Evolutionary conservation across 2,888 invertebrate genomes (phyloP), one percentile per base, ranked within the genome.

Genomic region (Plemyria rubiginata): DNA sequence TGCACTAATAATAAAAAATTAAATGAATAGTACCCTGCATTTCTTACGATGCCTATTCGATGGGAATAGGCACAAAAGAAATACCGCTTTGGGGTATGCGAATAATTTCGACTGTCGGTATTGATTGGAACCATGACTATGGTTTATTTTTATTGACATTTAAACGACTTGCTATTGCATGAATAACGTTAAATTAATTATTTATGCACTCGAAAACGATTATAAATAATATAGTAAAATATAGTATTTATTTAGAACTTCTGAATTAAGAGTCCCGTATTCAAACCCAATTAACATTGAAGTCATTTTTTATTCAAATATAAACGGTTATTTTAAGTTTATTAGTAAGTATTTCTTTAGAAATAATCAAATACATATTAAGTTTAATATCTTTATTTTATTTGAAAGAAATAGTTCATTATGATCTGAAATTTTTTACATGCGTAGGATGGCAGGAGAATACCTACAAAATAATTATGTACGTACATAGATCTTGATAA

Each of bases 381-480:
- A 71, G 61, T 67, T 54, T 57, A 61, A 46, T 70, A 71, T 16
- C 16, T 45, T 45, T 45, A 45, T 66, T 72, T 72, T 68, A 60
- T 73, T 70, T 72, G 62, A 75, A 77, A 72, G 70, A 79, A 72
- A 77, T 72, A 63, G 68, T 15, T 68, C 75, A 43, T 29, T 80
- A 79, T 78, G 88, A 89, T 89, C 88, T 89, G 88, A 88, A 80
- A 74, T 81, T 49, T 81, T 78, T 70, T 81, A 79, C 69, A 72
- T 72, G 72, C 67, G 69, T 73, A 72, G 64, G 54, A 13, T 43
- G 36, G 11, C 11, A 11, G 8, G 9, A 15, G 7, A 15, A 15
- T 43, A 16, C 16, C 49, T 61, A 46, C 22, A 12, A 16, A 57
- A 52, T 62, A 72, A 8, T 48, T 76, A 11, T 48, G 3, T 22